These are phyloP conservation scores for Sisor rabdophorus DNA, from an alignment of 2,113 vertebrate species.

Conservation along the genomic window DNA sequence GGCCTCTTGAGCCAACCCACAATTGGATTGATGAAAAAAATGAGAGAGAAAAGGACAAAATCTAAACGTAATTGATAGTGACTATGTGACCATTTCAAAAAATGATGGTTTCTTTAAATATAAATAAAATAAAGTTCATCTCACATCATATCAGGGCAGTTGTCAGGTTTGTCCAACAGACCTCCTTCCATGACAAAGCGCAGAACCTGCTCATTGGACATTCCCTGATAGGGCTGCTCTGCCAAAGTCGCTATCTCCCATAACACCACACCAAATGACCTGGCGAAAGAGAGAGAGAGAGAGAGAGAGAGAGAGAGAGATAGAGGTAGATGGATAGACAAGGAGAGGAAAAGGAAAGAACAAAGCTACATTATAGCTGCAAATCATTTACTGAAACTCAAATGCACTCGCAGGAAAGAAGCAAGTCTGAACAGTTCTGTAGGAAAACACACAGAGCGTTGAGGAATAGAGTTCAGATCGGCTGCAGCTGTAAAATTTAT, in stretches of 20 bases:
- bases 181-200: conserved; percentile 98
- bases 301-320: not conserved
- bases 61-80: not conserved
- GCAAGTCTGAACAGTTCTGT: not conserved
- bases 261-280: conserved; percentile 95
- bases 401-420: not conserved
- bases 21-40: too few species aligned
- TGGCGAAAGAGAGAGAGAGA: conserved; percentile 46
- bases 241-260: conserved; percentile 95
- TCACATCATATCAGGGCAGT: conserved; percentile 96
- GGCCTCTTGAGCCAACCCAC: too few species aligned
- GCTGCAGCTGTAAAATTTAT: not conserved
- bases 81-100: not conserved
- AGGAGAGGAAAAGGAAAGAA: not conserved
- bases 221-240: conserved; percentile 95
- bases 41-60: too few species aligned
- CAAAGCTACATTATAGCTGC: not conserved
- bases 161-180: conserved; percentile 92
- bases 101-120: not conserved
- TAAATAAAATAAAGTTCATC: conserved; percentile 49
- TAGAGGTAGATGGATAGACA: not conserved
- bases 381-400: not conserved
- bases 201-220: conserved; percentile 97
- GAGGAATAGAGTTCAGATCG: not conserved
- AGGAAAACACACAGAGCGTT: not conserved